A percentile compares a stretch with the other conserved stretches of the same genome.
phyloP scores from a whole-genome alignment of 2,888 invertebrate species.

The Koerneria pararmatus region DNA sequence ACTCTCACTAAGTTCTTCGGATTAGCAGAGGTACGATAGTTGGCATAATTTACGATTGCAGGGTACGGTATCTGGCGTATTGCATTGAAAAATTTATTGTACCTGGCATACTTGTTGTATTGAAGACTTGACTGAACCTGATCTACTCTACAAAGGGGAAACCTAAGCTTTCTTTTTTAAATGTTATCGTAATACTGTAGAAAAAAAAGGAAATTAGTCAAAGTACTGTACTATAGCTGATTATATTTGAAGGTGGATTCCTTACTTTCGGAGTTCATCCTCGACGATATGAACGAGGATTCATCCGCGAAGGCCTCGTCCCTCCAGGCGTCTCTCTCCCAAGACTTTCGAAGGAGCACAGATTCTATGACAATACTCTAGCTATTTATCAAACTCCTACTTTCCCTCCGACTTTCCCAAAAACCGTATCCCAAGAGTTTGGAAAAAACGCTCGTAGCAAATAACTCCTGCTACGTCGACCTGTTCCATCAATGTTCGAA shows the following conservation, averaged over 20 bases:
- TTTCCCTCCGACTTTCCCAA: no score
- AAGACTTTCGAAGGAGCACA: no score
- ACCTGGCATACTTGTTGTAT: not conserved
- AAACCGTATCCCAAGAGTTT: no score
- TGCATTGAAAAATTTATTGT: not conserved
- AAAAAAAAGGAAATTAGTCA: not conserved
- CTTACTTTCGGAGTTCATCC: constrained; percentile 54
- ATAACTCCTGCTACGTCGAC: no score
- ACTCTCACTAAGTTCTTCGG: constrained; percentile 59
- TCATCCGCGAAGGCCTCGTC: constrained; percentile 24
- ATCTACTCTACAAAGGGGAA: not conserved
- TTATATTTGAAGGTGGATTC: constrained; percentile 45
- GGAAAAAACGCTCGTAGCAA: no score
- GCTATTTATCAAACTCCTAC: no score
- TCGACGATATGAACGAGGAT: constrained; percentile 53
- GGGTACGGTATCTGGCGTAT: no score
- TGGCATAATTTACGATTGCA: no score
- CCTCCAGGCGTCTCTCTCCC: constrained; percentile 30
- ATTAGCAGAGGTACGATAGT: constrained; percentile 44
- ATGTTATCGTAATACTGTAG: not conserved
- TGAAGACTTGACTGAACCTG: not conserved
- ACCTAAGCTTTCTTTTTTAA: not conserved
- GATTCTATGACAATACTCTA: no score
- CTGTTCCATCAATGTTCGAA: no score
- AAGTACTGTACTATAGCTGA: no score